Evolutionary conservation across 1,140 invertebrate species (phyloP).

Genomic region (Anastrepha obliqua): DNA sequence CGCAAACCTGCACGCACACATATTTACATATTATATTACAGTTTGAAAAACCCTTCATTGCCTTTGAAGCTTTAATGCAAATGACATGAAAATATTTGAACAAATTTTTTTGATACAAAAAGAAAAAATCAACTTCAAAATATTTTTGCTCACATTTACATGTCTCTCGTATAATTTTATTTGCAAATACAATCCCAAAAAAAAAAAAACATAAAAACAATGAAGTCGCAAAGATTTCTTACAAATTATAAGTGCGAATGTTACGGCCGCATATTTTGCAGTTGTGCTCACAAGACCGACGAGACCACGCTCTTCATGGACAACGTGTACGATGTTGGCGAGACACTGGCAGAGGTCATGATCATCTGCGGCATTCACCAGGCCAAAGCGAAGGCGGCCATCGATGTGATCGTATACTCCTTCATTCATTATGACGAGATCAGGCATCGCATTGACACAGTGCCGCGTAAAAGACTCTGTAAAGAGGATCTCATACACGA

Average conservation of each 20-base stretch:
- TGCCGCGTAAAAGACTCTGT: conserved; percentile 64
- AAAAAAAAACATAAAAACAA: background rate
- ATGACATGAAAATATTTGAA: conserved; percentile 14
- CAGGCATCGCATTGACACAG: conserved; percentile 60
- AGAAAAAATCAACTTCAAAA: conserved; percentile 22
- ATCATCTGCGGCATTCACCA: conserved; percentile 62
- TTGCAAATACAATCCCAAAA: too few species aligned
- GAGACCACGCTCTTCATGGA: conserved; percentile 16
- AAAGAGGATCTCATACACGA: conserved; percentile 69
- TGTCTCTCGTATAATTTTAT: background rate
- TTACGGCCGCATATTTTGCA: conserved; percentile 54
- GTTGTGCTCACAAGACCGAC: conserved; percentile 24
- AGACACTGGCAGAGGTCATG: conserved; percentile 61
- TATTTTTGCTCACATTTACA: background rate
- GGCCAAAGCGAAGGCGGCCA: conserved; percentile 61
- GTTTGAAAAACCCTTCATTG: conserved; percentile 36
- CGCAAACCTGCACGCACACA: background rate
- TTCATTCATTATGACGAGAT: conserved; percentile 67
- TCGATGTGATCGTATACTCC: conserved; percentile 59
- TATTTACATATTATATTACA: background rate
- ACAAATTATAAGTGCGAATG: conserved; percentile 56
- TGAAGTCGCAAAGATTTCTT: conserved; percentile 53
- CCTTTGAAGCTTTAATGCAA: background rate
- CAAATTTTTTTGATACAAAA: conserved; percentile 3
- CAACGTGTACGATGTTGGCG: conserved; percentile 53